Evolutionary conservation across 2,888 invertebrate genomes (phyloP), one percentile per base, ranked within the genome.

Genomic region (Perizoma flavofasciatum): DNA sequence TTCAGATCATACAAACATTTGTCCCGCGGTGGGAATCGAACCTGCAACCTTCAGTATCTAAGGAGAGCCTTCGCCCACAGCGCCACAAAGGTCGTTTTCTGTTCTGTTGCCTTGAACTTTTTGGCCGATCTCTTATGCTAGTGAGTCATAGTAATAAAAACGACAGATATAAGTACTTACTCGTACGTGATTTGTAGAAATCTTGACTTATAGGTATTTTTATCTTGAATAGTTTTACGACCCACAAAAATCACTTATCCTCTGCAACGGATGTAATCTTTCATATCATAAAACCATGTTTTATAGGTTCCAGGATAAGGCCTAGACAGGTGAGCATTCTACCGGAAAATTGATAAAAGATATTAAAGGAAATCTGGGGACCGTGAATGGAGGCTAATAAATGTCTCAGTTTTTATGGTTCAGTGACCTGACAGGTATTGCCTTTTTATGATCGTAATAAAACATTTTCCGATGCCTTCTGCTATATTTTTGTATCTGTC

Each of bases 311-410:
- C 44, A 45, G 52, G 44, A 41, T 55, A 48, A 57, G 6, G 43
- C 43, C 54, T 55, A 62, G 58, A 45, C 48, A 58, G 49, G 52
- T 58, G 57, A 22, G 51, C 55, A 45, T 10, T 39, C 41, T 37
- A 7, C 44, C 58, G 49, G 62, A 62, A 62, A 62, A 62, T 62
- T 62, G 62, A 58, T 55, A 62, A 62, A 58, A 55, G 58, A 62
- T 58, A 62, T 62, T 58, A 57, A 53, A 53, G 11, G 39, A 47
- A 61, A 61, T 61, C 55, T 49, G 35, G 57, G 49, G 45, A 50
- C 57, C 49, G 49, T 49, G 61, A 66, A 67, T 63, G 54, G 35
- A 52, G 45, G 53, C 57, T 66, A 66, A 64, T 68, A 67, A 68
- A 65, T 62, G 58, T 62, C 51, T 49, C 56, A 56, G 59, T 54